Conservation (phyloP, 2,113 vertebrate genomes). For the Arizona elegans region DNA sequence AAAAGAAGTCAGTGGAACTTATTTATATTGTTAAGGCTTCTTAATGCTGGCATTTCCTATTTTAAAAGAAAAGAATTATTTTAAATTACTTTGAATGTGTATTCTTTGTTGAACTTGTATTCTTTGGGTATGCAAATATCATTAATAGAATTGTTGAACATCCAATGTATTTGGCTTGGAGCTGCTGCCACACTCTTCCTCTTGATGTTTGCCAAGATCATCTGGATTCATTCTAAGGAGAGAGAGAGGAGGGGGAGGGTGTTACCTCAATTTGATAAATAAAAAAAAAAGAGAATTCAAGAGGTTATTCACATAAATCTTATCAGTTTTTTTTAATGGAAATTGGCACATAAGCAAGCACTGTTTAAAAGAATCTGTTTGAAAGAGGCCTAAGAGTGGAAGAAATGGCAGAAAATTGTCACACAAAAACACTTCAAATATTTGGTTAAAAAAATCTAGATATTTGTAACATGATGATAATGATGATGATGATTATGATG, state of each 20-base stretch:
- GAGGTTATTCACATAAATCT: neutral
- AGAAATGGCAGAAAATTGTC: neutral
- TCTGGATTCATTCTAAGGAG: neutral
- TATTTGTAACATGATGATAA: neutral
- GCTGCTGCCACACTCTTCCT: neutral
- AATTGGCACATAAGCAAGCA: neutral
- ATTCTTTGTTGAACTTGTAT: neutral
- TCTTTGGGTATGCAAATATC: neutral
- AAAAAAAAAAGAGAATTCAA: neutral
- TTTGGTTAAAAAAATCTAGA: neutral
- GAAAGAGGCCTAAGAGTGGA: neutral
- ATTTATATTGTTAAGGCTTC: neutral
- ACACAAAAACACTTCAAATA: neutral
- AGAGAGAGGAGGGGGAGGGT: no score
- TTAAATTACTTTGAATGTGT: neutral
- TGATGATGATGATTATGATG: neutral
- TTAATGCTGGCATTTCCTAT: neutral
- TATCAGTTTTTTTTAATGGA: neutral
- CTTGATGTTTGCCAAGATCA: neutral
- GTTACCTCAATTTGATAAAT: no score
- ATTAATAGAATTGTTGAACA: neutral
- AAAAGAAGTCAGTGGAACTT: constrained; percentile 2
- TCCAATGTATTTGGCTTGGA: neutral
- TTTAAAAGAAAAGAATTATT: neutral
- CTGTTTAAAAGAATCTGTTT: neutral